Percentiles rank a stretch among this genome's conserved stretches.
Conservation (phyloP, 2,113 vertebrate genomes). For the Diphyllodes magnificus region DNA sequence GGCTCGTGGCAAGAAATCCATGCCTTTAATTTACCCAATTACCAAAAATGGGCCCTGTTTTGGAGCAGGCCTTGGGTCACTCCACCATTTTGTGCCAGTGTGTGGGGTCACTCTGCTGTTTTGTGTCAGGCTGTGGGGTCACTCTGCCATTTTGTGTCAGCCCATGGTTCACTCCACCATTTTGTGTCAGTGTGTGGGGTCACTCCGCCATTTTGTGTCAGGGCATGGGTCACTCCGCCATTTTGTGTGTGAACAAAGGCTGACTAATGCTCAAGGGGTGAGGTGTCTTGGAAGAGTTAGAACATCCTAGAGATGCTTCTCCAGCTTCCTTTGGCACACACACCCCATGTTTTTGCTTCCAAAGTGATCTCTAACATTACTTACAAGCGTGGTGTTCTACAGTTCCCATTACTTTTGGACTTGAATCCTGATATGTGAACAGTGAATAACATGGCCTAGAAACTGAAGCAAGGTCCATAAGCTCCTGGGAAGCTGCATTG, state of each 20-base stretch:
- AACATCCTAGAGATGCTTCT: neutral
- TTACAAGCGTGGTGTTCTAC: neutral
- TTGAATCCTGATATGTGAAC: neutral
- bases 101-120: neutral
- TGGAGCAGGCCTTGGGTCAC: rapidly evolving
- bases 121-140: neutral
- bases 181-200: too few relatives aligned
- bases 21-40: neutral
- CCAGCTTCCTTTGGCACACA: neutral
- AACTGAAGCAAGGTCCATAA: neutral
- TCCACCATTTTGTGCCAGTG: neutral
- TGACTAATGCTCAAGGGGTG: neutral
- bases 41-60: neutral
- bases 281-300: neutral
- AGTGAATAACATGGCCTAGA: rapidly evolving
- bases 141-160: neutral
- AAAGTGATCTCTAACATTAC: neutral
- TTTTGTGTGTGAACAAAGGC: neutral
- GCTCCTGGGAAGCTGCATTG: neutral
- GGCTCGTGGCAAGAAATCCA: neutral
- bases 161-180: too few relatives aligned
- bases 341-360: neutral
- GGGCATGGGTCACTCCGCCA: neutral
- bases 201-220: too few relatives aligned
- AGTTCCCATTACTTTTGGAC: neutral